Base-by-base conservation (phyloP, 2,113 vertebrate genomes). In the Australoheros scitulus region DNA sequence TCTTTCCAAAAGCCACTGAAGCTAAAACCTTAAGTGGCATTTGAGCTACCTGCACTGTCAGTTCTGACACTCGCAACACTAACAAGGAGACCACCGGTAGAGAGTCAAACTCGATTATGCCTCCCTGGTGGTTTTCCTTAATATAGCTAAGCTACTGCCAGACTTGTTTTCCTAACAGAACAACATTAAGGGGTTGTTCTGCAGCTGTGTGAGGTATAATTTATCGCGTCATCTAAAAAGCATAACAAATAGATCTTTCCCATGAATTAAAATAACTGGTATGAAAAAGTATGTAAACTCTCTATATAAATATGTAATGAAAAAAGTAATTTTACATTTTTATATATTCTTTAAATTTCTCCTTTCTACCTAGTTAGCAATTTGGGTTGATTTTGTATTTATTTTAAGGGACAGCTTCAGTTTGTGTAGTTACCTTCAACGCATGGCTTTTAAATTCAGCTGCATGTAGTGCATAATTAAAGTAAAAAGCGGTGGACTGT, bases 11-110 rank as follows among this genome's bases (percentile, higher is more conserved):
- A 94, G 94, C 91, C 89, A 92, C 88, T 91, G 92, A 93, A 94
- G 94, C 93, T 93, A 95, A 95, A 95, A 95, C 93, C 93, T 93
- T 94, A 95, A 95, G 94, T 95, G 95, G 92, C 92, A 83, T 95
- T 93, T 93, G 91, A 94, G 94, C 92, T 95, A 94, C 94, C 94
- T 95, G 95, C 90, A 92, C 94, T 95, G 94, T 95, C 94, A 94
- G 91, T 88, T 91, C 89, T 94, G 93, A 95, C 90, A 91, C 92
- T 91, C 92, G 87, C 87, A 90, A 91, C 90, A 89, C 92, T 95
- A 95, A 94, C 94, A 92, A 95, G 88, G 87, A 94, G 94, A 94
- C 94, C 94, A 93, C 94, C 93, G 80, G 90, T 88, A 89, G 85
- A 93, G 92, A 92, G 91, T 92, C 89, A 93, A 94, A 94, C 89